Conservation (phyloP, 2,113 vertebrate genomes). For the Macheiramphus alcinus region DNA sequence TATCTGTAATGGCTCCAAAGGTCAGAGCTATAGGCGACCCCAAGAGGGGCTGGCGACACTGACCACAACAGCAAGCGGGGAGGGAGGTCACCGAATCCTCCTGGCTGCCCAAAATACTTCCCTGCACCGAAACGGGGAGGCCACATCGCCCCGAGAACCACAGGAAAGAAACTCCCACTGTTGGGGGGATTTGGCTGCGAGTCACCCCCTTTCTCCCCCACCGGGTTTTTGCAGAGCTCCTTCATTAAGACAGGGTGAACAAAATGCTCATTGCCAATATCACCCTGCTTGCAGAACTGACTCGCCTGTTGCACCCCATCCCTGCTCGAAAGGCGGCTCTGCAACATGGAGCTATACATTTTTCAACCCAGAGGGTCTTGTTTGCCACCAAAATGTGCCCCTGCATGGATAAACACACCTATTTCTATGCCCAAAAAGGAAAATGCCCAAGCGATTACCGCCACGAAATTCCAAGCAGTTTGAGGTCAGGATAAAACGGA, state of each 20-base stretch:
- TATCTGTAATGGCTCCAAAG: not conserved
- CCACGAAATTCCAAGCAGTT: rapidly evolving
- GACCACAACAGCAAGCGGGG: too few relatives aligned
- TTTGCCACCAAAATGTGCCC: not conserved
- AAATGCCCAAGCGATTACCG: not conserved
- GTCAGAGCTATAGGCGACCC: not conserved
- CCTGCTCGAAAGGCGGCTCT: not conserved
- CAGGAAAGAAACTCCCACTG: rapidly evolving
- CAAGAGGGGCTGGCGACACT: rapidly evolving
- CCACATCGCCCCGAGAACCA: rapidly evolving
- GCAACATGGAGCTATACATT: rapidly evolving
- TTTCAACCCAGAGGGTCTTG: not conserved
- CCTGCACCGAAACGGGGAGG: rapidly evolving
- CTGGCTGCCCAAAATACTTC: not conserved
- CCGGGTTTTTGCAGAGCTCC: rapidly evolving
- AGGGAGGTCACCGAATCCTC: not conserved
- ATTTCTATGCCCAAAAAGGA: not conserved
- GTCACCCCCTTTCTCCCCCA: not conserved
- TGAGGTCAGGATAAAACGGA: not conserved
- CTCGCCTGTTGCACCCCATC: rapidly evolving
- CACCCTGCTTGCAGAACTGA: not conserved
- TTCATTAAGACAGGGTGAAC: not conserved
- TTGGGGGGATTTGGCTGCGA: rapidly evolving
- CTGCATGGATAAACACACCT: not conserved
- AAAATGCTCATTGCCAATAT: rapidly evolving